Evolutionary conservation across 2,113 vertebrate species (phyloP), one percentile per base, ranked within the genome.

Genomic region (Protobothrops mucrosquamatus): DNA sequence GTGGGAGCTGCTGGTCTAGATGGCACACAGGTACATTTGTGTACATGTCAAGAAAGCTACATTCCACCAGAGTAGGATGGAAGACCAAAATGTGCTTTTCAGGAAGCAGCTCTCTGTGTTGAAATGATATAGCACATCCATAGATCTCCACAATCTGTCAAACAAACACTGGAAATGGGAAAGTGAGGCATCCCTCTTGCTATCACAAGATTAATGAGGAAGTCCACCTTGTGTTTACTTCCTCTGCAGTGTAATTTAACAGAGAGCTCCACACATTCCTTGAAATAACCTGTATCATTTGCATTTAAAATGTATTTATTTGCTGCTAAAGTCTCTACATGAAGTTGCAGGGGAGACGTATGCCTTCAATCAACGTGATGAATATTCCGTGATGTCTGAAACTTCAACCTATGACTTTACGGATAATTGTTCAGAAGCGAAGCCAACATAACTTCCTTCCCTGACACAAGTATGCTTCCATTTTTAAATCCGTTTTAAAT

Each of bases 281-380:
- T 85, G 54, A 85, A 89, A 88, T 89, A 43, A 14, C 46, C 69
- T 94, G 22, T 61, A 94, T 94, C 93, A 92, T 89, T 91, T 87
- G 69, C 0, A 20, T 86, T 23, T 86, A 1, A 61, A 34, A 39
- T 54, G 26, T 91, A 74, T 52, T 29, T n/a, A 43, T 69, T 85
- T 93, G 88, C 64, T 90, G 1, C 14, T 54, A 3, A 87, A 91
- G 39, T 89, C 88, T 3, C 24, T 20, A 55, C 11, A 54, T 88
- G 29, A 15, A 55, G 51, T 15, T 88, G 87, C 23, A 93, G 81
- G 91, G 74, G 89, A 4, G 3, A 64, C 81, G 29, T 56, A 59
- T 9, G 14, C 0, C 15, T 89, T 85, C 43, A 85, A 0, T 86
- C 1, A 43, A 29, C 51, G 3, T 5, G 57, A 85, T 59, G n/a